phyloP scores from a whole-genome alignment of 2,888 invertebrate genomes.

The Macrophya alboannulata region DNA sequence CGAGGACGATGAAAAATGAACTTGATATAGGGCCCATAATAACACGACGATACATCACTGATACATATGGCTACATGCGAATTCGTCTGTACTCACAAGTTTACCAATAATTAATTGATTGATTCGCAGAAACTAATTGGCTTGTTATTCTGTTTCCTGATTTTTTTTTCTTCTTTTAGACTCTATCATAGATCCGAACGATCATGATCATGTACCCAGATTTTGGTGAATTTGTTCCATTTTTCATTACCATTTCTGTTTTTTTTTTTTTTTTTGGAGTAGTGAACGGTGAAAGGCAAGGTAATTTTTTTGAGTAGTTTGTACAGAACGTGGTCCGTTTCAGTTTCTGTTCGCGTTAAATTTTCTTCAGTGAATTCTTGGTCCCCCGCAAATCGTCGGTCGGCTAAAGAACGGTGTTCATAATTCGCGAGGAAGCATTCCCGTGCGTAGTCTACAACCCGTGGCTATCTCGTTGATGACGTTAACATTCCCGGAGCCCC shows the following conservation, averaged over 20 bases:
- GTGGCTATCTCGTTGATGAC: constrained; percentile 37
- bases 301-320: neutral
- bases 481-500: constrained; percentile 35
- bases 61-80: neutral
- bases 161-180: neutral
- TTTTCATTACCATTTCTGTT: neutral
- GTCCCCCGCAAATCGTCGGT: constrained; percentile 21
- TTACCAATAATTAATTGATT: neutral
- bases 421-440: constrained; percentile 52
- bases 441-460: constrained; percentile 37
- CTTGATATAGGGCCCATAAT: neutral
- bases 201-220: neutral
- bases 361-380: constrained; percentile 41
- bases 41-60: neutral
- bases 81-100: neutral
- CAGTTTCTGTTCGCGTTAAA: constrained; percentile 19
- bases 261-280: neutral
- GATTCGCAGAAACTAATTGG: neutral
- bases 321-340: neutral
- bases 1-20: neutral
- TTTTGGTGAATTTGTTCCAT: neutral
- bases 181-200: neutral
- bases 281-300: neutral
- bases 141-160: neutral
- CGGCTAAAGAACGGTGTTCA: constrained; percentile 46